Conservation (phyloP, 2,888 invertebrate species). For the Melinaea menophilus region DNA sequence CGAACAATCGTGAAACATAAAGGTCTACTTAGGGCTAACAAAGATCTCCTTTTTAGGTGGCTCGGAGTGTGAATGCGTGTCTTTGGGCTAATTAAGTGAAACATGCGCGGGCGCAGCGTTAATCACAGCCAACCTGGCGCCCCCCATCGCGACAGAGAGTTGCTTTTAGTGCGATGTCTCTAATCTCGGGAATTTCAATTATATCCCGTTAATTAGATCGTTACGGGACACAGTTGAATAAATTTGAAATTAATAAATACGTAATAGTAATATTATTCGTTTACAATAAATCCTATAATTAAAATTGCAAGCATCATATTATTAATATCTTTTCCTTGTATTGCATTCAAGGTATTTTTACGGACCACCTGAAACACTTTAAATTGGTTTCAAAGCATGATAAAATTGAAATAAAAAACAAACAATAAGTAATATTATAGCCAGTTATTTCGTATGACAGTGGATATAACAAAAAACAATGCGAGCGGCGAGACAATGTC, state of each 20-base stretch:
- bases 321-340: neutral
- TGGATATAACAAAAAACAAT: conserved; percentile 42
- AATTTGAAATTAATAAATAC: too few species aligned
- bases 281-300: too few species aligned
- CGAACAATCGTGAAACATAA: conserved; percentile 45
- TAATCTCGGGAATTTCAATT: conserved; percentile 71
- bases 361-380: conserved; percentile 1
- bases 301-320: neutral
- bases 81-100: conserved; percentile 68
- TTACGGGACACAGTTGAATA: conserved; percentile 23
- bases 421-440: conserved; percentile 43
- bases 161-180: conserved; percentile 71
- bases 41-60: conserved; percentile 68
- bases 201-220: conserved; percentile 47
- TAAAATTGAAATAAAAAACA: conserved; percentile 11
- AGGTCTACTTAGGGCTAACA: conserved; percentile 59
- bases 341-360: conserved; percentile 3
- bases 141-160: conserved; percentile 58
- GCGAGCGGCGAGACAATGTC: conserved; percentile 48
- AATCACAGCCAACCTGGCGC: conserved; percentile 55
- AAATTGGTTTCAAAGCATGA: neutral
- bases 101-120: conserved; percentile 69
- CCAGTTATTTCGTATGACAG: conserved; percentile 52
- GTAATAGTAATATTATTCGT: too few species aligned
- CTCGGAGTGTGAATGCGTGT: conserved; percentile 65